These are phyloP conservation scores for Eunapius fragilis DNA, from an alignment of 37 sponge, comb jelly and placozoan species.

Conservation along the genomic window DNA sequence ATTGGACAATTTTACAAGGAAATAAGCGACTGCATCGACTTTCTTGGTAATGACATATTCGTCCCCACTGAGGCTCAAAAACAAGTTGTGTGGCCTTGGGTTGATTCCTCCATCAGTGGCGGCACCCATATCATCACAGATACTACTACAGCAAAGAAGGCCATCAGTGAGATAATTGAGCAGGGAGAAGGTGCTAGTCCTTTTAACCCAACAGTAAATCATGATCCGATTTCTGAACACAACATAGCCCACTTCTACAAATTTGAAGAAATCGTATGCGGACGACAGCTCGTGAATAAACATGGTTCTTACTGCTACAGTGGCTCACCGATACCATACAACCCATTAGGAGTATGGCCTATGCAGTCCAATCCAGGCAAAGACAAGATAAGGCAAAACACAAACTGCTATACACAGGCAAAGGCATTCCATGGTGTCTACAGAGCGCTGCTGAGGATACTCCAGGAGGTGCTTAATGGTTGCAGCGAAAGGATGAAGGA, in stretches of 20 bases:
- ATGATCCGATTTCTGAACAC: background rate
- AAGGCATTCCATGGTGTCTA: conserved; percentile 47
- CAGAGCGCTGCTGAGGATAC: conserved; percentile 11
- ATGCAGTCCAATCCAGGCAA: conserved; percentile 51
- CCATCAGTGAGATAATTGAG: conserved; percentile 24
- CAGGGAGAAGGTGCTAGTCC: conserved; percentile 59
- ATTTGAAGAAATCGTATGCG: conserved; percentile 61
- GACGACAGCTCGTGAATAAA: background rate
- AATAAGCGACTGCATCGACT: conserved; percentile 33
- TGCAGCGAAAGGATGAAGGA: conserved; percentile 14
- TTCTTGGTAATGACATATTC: conserved; percentile 15
- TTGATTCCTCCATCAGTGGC: background rate
- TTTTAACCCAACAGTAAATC: conserved; percentile 16
- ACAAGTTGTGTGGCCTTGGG: conserved; percentile 50
- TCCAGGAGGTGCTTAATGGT: conserved; percentile 52
- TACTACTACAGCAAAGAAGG: conserved; percentile 11
- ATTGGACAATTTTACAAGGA: conserved; percentile 63
- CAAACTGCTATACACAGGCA: conserved; percentile 26
- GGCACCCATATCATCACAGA: conserved; percentile 4
- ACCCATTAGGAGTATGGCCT: conserved; percentile 56
- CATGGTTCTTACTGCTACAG: conserved; percentile 8
- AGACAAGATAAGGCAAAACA: background rate
- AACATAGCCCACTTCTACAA: conserved; percentile 53
- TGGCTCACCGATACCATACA: conserved; percentile 26
- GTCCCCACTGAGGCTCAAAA: background rate